These are phyloP conservation scores for Galeopterus variegatus DNA, from an alignment of 2,113 vertebrate species.

Conservation along the genomic window DNA sequence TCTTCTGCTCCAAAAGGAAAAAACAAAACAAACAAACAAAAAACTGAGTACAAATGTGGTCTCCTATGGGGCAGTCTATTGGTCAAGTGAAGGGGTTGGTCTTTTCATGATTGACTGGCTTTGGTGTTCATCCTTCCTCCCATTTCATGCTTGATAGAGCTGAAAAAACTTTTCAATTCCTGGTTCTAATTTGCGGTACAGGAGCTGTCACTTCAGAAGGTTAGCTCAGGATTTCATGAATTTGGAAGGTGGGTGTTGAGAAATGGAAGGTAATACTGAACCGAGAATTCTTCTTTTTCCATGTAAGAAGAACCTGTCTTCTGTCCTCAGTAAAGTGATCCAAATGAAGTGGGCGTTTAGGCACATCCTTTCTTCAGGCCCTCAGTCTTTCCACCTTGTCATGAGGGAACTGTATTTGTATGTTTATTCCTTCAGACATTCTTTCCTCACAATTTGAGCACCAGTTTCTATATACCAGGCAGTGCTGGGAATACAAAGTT, in stretches of 20 bases:
- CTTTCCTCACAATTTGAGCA: constrained; percentile 28
- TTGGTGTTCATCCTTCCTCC: constrained; percentile 62
- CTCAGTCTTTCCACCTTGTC: constrained; percentile 18
- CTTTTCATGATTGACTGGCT: constrained; percentile 50
- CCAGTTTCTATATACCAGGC: background rate
- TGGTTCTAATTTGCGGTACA: constrained; percentile 66
- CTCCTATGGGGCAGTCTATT: background rate
- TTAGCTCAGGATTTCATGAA: constrained; percentile 46
- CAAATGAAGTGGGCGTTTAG: constrained; percentile 19
- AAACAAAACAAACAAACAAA: background rate
- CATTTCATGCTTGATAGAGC: constrained; percentile 76
- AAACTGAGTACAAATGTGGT: constrained; percentile 41
- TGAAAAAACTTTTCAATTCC: constrained; percentile 65
- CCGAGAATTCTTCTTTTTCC: constrained; percentile 46
- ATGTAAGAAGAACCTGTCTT: constrained; percentile 8
- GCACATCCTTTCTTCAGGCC: background rate
- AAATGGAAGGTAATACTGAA: constrained; percentile 62
- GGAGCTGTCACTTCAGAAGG: background rate
- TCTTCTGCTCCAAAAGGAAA: background rate
- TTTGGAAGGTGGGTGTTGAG: background rate
- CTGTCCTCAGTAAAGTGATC: constrained; percentile 20
- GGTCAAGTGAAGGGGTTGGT: constrained; percentile 58
- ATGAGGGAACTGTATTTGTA: background rate
- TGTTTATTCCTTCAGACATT: constrained; percentile 29
- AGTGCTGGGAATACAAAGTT: constrained; percentile 10